Evolutionary conservation across 2,113 vertebrate species (phyloP).

Genomic region (Turdus rufiventris): DNA sequence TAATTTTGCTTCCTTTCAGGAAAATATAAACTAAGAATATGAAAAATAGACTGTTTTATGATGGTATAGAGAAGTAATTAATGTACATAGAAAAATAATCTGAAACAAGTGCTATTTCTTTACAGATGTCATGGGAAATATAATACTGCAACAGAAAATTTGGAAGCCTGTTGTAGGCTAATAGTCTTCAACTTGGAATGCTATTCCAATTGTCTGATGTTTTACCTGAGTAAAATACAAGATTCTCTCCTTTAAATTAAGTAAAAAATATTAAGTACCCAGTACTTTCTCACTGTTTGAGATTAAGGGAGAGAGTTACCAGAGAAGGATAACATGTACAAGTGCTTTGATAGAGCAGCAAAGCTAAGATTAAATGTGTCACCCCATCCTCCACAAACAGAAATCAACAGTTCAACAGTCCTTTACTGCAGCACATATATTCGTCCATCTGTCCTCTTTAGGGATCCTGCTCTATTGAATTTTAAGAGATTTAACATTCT

Average conservation of each 20-base stretch:
- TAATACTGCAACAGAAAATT: not conserved
- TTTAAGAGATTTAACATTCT: constrained; percentile 43
- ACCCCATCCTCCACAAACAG: not conserved
- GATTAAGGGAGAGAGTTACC: not conserved
- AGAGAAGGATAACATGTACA: not conserved
- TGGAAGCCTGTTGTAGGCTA: not conserved
- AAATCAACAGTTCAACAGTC: not conserved
- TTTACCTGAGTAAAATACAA: not conserved
- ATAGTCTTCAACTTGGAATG: not conserved
- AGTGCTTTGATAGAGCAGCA: not conserved
- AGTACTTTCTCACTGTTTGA: not conserved
- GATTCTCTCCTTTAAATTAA: not conserved
- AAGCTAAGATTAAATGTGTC: too few relatives aligned
- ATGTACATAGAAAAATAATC: not conserved
- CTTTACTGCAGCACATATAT: not conserved
- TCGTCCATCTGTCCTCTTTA: not conserved
- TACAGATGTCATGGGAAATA: not conserved
- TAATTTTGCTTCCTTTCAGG: not conserved
- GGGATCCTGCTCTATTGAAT: not conserved
- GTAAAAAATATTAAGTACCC: not conserved
- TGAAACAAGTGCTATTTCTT: constrained; percentile 6
- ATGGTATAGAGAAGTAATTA: not conserved
- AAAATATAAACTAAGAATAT: not conserved
- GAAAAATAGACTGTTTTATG: not conserved
- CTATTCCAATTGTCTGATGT: not conserved